phyloP scores from a whole-genome alignment of 2,888 invertebrate genomes.

The Dryobota labecula region DNA sequence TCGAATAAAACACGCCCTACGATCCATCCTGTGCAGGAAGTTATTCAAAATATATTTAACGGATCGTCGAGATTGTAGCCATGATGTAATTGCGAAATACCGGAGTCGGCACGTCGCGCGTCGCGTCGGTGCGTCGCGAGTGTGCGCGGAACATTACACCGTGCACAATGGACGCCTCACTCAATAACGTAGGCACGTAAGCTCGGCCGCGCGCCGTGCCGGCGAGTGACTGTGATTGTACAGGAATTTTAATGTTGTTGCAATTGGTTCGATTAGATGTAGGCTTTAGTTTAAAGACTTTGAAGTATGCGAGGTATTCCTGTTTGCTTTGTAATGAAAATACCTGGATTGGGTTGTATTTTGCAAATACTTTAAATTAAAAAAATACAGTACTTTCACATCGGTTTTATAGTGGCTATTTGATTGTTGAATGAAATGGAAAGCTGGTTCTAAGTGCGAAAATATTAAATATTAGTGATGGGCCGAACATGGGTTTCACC shows the following conservation, averaged over 20 bases:
- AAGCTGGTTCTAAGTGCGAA: neutral
- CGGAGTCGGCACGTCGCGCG: conserved; percentile 24
- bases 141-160: conserved; percentile 21
- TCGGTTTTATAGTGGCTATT: neutral
- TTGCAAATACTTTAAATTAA: too few species aligned
- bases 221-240: conserved; percentile 23
- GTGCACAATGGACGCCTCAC: conserved; percentile 25
- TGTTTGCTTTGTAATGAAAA: conserved; percentile 14
- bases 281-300: conserved; percentile 11
- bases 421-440: neutral
- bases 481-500: too few species aligned
- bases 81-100: conserved; percentile 53
- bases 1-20: conserved; percentile 30
- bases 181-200: conserved; percentile 12
- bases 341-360: conserved; percentile 1
- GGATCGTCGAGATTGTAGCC: conserved; percentile 49
- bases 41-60: conserved; percentile 48
- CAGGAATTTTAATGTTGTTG: conserved; percentile 40
- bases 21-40: neutral
- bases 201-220: conserved; percentile 5
- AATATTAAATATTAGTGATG: neutral
- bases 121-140: conserved; percentile 26
- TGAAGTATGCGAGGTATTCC: conserved; percentile 9
- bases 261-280: conserved; percentile 20
- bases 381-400: neutral